These are phyloP conservation scores for Mellivora capensis DNA, from an alignment of 2,113 vertebrate species.

Conservation along the genomic window DNA sequence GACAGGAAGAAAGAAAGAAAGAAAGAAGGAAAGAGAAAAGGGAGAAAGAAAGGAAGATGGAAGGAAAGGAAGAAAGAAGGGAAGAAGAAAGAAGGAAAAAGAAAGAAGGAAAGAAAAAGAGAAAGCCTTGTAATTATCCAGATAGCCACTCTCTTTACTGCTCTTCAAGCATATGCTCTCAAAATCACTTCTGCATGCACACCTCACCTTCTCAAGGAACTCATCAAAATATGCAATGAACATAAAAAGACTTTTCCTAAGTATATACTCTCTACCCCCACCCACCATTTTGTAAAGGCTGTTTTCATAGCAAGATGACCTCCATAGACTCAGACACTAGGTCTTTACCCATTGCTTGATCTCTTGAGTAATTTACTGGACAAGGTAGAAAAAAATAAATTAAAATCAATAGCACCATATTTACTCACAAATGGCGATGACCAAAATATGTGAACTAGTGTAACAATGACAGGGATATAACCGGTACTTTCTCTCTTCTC, in stretches of 20 bases:
- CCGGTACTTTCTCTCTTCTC: fast-evolving
- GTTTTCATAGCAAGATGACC: background rate
- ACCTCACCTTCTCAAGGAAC: background rate
- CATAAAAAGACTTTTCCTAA: background rate
- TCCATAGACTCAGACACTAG: background rate
- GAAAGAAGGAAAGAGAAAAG: too few species aligned
- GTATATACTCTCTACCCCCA: background rate
- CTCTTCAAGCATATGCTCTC: background rate
- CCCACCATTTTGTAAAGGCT: background rate
- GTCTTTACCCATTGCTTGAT: background rate
- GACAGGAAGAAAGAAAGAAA: too few species aligned
- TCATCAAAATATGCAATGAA: background rate
- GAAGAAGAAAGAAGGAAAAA: too few species aligned
- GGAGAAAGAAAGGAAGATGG: too few species aligned
- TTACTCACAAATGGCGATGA: slow-evolving; percentile 49
- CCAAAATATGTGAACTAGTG: background rate
- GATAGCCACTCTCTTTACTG: background rate
- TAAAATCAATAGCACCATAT: background rate
- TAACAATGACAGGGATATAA: fast-evolving
- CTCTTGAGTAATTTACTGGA: background rate
- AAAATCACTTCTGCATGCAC: background rate
- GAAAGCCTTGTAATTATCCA: background rate
- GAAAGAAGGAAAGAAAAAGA: background rate
- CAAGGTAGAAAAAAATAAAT: background rate
- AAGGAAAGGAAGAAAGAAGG: too few species aligned